Evolutionary conservation across 2,113 vertebrate species (phyloP).

Genomic region (Columba janthina): DNA sequence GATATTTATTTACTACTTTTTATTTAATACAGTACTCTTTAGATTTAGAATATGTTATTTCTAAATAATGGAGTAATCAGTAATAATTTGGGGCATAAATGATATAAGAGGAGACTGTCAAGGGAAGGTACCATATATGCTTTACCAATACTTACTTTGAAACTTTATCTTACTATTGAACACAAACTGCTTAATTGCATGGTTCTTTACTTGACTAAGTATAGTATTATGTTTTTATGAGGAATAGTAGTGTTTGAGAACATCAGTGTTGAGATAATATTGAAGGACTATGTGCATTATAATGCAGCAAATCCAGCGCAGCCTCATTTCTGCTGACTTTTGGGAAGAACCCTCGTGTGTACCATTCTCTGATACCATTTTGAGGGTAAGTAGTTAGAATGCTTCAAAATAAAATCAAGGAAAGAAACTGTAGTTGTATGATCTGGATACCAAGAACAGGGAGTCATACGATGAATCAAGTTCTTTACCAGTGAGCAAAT

Average conservation of each 20-base stretch:
- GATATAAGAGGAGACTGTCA: not conserved
- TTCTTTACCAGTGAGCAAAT: not conserved
- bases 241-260: not conserved
- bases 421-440: not conserved
- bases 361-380: not conserved
- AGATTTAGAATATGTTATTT: not conserved
- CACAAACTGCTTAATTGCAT: not conserved
- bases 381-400: not conserved
- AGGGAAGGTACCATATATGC: not conserved
- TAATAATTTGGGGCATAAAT: not conserved
- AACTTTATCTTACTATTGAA: not conserved
- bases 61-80: not conserved
- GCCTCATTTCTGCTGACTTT: not conserved
- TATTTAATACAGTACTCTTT: not conserved
- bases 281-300: not conserved
- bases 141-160: not conserved
- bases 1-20: not conserved
- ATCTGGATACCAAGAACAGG: not conserved
- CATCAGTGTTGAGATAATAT: rapidly evolving
- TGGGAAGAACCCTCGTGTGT: not conserved
- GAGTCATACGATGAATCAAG: not conserved
- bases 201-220: not conserved
- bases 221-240: not conserved
- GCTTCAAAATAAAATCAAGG: not conserved
- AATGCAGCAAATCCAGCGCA: not conserved